These are phyloP conservation scores for Hoplias malabaricus DNA, from an alignment of 2,113 vertebrate species.

Conservation along the genomic window DNA sequence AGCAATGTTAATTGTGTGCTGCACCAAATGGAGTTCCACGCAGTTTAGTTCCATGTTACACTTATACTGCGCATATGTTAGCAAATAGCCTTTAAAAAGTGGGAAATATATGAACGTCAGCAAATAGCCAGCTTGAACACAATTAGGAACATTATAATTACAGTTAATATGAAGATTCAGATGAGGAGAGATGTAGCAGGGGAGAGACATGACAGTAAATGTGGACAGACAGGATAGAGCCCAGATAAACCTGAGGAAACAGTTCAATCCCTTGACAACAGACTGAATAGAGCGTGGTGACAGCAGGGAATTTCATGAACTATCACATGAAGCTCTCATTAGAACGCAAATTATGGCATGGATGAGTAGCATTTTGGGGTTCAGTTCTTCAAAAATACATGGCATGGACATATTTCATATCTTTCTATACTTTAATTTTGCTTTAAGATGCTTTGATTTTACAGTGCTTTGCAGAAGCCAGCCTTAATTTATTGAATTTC, in stretches of 20 bases:
- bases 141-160: neutral
- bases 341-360: constrained; percentile 11
- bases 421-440: constrained; percentile 9
- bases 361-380: neutral
- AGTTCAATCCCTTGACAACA: constrained; percentile 5
- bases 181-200: neutral
- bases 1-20: neutral
- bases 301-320: neutral
- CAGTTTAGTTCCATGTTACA: neutral
- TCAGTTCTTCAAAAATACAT: neutral
- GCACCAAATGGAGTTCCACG: neutral
- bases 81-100: neutral
- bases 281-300: neutral
- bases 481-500: too few species aligned
- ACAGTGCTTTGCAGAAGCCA: too few species aligned
- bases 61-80: neutral
- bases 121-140: neutral
- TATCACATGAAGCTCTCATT: neutral
- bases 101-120: neutral
- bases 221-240: neutral
- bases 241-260: neutral
- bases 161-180: neutral
- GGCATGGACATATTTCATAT: neutral
- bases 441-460: neutral
- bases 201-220: neutral